These are phyloP conservation scores for Borostomias antarcticus DNA, from an alignment of 2,797 vertebrate genomes.

Conservation along the genomic window DNA sequence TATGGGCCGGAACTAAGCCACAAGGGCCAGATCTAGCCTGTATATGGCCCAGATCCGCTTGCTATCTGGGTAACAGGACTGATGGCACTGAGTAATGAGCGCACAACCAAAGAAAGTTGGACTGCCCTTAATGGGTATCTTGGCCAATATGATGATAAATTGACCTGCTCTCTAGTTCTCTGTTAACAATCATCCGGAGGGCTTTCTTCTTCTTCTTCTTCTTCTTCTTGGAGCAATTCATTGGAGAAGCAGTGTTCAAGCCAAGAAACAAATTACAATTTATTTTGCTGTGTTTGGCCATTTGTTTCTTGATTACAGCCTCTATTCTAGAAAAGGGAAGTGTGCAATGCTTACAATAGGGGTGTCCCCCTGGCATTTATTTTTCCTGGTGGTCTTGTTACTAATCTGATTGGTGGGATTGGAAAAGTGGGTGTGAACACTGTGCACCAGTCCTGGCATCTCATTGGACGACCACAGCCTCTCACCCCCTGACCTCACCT, in stretches of 20 bases:
- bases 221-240: no score
- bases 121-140: no score
- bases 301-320: neutral
- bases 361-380: neutral
- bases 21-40: no score
- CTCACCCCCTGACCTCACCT: slow-evolving; percentile 10
- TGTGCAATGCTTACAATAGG: neutral
- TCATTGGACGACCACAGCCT: slow-evolving; percentile 7
- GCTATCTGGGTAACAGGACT: no score
- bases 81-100: no score
- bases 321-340: neutral
- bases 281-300: neutral
- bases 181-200: no score
- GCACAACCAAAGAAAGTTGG: no score
- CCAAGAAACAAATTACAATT: neutral
- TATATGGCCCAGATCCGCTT: no score
- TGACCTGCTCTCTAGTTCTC: no score
- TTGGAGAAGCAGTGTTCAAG: neutral
- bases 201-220: no score
- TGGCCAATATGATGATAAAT: no score
- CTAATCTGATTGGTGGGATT: neutral
- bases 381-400: neutral
- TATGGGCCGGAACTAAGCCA: no score
- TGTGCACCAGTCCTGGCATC: slow-evolving; percentile 26
- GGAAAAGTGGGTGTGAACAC: neutral